Conservation (phyloP, 1,140 invertebrate genomes). For the Propsilocerus akamusi region DNA sequence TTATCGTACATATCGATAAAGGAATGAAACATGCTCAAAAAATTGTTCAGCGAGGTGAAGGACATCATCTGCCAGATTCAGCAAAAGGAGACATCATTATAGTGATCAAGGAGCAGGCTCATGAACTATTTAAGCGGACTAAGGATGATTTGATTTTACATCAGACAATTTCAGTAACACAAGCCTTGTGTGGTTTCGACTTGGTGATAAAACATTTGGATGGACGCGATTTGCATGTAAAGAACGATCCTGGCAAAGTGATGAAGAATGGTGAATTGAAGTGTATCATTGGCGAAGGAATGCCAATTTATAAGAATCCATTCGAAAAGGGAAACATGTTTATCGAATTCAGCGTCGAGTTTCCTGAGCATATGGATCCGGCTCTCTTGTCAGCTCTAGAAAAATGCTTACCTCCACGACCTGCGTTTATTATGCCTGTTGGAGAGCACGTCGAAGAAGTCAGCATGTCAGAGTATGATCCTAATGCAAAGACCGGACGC, state of each 20-base stretch:
- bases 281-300: constrained; percentile 67
- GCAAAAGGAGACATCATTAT: constrained; percentile 78
- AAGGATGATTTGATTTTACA: constrained; percentile 59
- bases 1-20: constrained; percentile 82
- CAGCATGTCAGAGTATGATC: constrained; percentile 55
- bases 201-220: constrained; percentile 72
- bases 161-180: constrained; percentile 55
- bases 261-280: constrained; percentile 64
- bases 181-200: constrained; percentile 78
- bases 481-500: constrained; percentile 20
- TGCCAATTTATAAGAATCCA: constrained; percentile 70
- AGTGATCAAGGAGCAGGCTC: constrained; percentile 65
- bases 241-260: constrained; percentile 49
- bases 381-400: constrained; percentile 31
- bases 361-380: constrained; percentile 52
- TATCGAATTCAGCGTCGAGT: constrained; percentile 67
- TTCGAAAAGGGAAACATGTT: constrained; percentile 76
- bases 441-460: constrained; percentile 70
- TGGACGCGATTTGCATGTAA: constrained; percentile 55
- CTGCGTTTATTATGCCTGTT: constrained; percentile 40
- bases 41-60: constrained; percentile 70
- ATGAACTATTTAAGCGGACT: constrained; percentile 54
- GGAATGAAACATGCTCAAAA: constrained; percentile 79
- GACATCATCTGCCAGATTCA: constrained; percentile 67
- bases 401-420: constrained; percentile 43